Evolutionary conservation across 2,888 invertebrate genomes (phyloP).

Genomic region (Dicycla oo): DNA sequence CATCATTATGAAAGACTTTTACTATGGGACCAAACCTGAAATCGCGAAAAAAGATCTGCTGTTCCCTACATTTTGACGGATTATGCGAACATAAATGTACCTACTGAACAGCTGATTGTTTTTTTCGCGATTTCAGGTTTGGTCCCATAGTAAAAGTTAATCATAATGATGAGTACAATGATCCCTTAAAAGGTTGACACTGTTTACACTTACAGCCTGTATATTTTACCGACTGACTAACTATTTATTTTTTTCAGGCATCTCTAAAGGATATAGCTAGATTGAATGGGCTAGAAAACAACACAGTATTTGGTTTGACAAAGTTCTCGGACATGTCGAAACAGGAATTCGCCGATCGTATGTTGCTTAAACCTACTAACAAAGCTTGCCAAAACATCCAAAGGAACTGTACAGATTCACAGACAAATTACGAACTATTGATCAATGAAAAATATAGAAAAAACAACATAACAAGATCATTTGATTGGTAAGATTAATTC

Average conservation of each 20-base stretch:
- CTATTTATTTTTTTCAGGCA: conserved; percentile 59
- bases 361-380: background rate
- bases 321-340: conserved; percentile 71
- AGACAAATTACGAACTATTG: background rate
- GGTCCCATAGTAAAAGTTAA: too few relatives aligned
- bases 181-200: too few relatives aligned
- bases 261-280: conserved; percentile 65
- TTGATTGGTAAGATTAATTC: conserved; percentile 69
- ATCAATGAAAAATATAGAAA: background rate
- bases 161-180: too few relatives aligned
- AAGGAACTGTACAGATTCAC: background rate
- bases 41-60: too few relatives aligned
- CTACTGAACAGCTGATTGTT: too few relatives aligned
- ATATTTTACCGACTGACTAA: background rate
- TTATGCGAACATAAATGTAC: too few relatives aligned
- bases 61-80: too few relatives aligned
- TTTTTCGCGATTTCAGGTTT: too few relatives aligned
- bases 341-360: conserved; percentile 60
- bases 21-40: too few relatives aligned
- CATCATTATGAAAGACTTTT: too few relatives aligned
- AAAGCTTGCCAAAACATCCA: rapidly evolving
- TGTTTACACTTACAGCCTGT: too few relatives aligned
- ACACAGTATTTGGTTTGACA: conserved; percentile 68
- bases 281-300: conserved; percentile 59
- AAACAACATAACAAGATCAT: background rate